Percentiles rank a stretch among this genome's conserved stretches.
phyloP scores from a whole-genome alignment of 2,113 vertebrate genomes.

The Procavia capensis region DNA sequence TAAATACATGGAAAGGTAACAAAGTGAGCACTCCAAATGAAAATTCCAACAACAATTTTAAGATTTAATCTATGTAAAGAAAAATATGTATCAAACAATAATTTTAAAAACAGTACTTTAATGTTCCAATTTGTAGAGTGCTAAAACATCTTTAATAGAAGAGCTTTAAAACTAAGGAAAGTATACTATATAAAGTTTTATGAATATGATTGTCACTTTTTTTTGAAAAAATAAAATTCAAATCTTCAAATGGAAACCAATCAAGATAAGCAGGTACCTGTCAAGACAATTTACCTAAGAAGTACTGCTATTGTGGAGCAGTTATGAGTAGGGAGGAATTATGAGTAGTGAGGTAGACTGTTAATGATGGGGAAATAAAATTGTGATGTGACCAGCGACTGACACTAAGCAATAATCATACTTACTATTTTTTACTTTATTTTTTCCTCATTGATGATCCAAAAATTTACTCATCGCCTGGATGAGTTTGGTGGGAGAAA shows the following conservation, averaged over 20 bases:
- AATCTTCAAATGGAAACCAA: background rate
- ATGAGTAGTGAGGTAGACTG: background rate
- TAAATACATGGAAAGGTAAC: background rate
- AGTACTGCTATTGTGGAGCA: background rate
- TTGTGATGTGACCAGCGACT: background rate
- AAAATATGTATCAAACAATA: background rate
- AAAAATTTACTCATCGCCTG: background rate
- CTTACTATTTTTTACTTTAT: background rate
- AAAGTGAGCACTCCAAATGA: conserved; percentile 28
- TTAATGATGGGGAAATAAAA: background rate
- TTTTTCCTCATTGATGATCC: background rate
- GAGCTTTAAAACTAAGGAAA: conserved; percentile 7
- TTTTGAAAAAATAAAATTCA: background rate
- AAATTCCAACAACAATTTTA: background rate
- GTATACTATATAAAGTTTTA: background rate
- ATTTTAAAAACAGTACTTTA: background rate
- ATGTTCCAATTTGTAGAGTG: background rate
- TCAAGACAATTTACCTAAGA: background rate
- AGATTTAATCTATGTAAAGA: background rate
- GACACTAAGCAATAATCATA: background rate
- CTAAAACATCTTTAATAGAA: background rate
- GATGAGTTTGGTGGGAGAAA: background rate
- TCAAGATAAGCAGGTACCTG: background rate
- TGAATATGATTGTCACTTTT: background rate
- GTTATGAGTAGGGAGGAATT: background rate